Conservation (phyloP, 1,140 invertebrate genomes). For the Drosophila cardini region DNA sequence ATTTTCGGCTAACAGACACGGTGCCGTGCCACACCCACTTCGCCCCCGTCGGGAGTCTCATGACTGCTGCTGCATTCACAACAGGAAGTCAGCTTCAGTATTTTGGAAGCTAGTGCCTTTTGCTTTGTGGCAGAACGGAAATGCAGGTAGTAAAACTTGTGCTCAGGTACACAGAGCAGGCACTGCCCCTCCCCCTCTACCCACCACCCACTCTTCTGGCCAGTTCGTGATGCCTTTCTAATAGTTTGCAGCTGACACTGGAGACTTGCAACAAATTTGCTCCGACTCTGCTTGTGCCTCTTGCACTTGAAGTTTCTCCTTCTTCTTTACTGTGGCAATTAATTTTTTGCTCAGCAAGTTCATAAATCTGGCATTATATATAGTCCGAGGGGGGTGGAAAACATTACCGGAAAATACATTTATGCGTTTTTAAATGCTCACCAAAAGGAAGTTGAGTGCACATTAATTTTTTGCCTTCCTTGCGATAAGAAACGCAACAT, state of each 20-base stretch:
- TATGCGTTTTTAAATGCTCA: constrained; percentile 79
- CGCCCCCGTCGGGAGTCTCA: constrained; percentile 14
- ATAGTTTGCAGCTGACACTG: constrained; percentile 76
- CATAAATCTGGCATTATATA: constrained; percentile 73
- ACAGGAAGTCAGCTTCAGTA: constrained; percentile 73
- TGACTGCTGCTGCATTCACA: constrained; percentile 46
- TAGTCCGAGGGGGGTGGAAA: not conserved
- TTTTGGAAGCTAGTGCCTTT: constrained; percentile 28
- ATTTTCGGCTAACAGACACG: constrained; percentile 58
- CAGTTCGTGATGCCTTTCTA: constrained; percentile 69
- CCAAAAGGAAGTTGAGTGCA: constrained; percentile 38
- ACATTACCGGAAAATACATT: constrained; percentile 70
- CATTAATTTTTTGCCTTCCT: constrained; percentile 52
- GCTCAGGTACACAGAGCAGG: constrained; percentile 31
- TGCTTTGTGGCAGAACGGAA: constrained; percentile 67
- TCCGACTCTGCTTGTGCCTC: constrained; percentile 14
- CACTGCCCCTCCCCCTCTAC: not conserved
- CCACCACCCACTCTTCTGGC: not conserved
- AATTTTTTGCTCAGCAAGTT: constrained; percentile 69
- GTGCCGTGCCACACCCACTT: not conserved
- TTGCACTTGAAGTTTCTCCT: constrained; percentile 40
- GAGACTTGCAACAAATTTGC: constrained; percentile 49
- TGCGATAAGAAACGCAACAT: constrained; percentile 45
- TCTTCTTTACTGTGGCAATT: constrained; percentile 64
- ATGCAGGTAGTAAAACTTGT: constrained; percentile 61